A percentile compares a stretch with the other conserved stretches of the same genome.
Evolutionary conservation across 2,113 vertebrate genomes (phyloP).

Genomic region (Genyomyrus donnyi): DNA sequence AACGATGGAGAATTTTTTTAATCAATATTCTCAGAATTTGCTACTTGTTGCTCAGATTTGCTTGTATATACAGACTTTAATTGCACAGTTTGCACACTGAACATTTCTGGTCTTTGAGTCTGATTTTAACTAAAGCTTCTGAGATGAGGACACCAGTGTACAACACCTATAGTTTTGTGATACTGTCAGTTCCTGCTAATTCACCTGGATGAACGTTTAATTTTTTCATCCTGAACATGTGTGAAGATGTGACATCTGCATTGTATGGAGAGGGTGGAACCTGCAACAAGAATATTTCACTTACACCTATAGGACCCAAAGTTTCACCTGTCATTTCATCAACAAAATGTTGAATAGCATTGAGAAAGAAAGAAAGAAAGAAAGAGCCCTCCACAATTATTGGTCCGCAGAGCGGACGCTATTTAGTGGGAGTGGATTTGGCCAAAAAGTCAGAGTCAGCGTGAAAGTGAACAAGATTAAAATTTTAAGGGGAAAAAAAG

Average conservation of each 20-base stretch:
- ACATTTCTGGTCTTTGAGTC: not conserved
- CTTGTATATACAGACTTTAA: not conserved
- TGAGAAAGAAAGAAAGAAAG: too few species aligned
- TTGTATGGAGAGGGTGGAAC: not conserved
- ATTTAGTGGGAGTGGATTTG: too few species aligned
- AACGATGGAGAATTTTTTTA: not conserved
- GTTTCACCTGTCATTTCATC: not conserved
- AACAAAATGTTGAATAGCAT: not conserved
- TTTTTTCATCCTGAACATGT: not conserved
- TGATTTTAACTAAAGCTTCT: not conserved
- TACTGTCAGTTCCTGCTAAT: not conserved
- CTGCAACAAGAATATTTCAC: not conserved
- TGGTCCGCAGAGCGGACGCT: too few species aligned
- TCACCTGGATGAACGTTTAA: not conserved
- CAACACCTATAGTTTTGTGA: not conserved
- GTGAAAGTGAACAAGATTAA: too few species aligned
- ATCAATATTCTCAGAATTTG: not conserved
- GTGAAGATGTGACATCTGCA: not conserved
- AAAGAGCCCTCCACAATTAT: too few species aligned
- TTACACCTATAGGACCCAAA: not conserved
- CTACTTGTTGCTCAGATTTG: not conserved
- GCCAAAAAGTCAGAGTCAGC: too few species aligned
- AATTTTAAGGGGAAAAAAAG: too few species aligned
- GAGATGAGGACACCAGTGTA: not conserved
- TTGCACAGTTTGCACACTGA: not conserved